Evolutionary conservation across 2,113 vertebrate genomes (phyloP).

Genomic region (Tenrec ecaudatus): DNA sequence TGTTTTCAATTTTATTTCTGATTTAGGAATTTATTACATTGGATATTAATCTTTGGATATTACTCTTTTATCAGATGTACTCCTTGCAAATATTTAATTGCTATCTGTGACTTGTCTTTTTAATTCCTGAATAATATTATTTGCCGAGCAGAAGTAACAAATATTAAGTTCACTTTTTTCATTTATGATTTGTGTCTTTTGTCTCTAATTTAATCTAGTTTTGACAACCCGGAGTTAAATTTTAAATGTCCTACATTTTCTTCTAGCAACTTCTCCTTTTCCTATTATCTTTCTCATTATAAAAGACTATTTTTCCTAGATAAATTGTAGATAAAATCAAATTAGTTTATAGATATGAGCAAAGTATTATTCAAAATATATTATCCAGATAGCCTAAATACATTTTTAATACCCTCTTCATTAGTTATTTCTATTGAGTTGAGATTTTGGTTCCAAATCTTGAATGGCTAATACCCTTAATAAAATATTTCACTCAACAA

Average conservation of each 20-base stretch:
- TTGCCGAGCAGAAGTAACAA: neutral
- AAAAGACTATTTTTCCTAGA: too few relatives aligned
- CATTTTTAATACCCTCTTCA: neutral
- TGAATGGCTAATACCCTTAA: neutral
- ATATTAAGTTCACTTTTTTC: neutral
- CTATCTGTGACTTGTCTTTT: neutral
- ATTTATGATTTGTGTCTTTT: conserved; percentile 3
- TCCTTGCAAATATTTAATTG: neutral
- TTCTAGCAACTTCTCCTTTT: neutral
- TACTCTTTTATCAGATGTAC: neutral
- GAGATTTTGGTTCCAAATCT: neutral
- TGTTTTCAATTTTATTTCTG: neutral
- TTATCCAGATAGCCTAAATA: neutral
- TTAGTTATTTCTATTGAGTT: neutral
- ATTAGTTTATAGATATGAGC: too few relatives aligned
- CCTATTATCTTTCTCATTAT: too few relatives aligned
- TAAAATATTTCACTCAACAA: neutral
- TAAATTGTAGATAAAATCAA: too few relatives aligned
- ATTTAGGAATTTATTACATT: neutral
- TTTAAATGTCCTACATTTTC: neutral
- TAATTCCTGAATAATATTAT: neutral
- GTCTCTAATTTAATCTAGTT: neutral
- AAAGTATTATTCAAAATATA: too few relatives aligned
- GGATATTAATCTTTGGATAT: neutral
- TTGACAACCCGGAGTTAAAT: neutral